phyloP scores from a whole-genome alignment of 2,797 vertebrate species.

The Poecilia wingei region DNA sequence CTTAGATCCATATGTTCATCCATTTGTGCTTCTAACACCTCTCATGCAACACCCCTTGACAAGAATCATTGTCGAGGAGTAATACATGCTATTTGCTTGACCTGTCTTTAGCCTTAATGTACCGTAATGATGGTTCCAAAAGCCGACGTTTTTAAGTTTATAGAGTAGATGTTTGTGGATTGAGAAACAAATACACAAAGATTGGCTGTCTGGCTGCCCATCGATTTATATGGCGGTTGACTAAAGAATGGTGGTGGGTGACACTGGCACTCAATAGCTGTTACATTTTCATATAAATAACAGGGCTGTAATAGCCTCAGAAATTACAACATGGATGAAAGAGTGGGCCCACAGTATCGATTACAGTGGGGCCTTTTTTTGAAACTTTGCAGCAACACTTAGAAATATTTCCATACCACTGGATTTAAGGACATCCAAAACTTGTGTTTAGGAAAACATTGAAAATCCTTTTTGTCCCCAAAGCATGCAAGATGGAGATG shows the following conservation, averaged over 20 bases:
- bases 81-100: constrained; percentile 6
- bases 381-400: constrained; percentile 10
- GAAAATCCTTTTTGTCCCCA: background rate
- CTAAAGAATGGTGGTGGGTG: constrained; percentile 45
- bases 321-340: constrained; percentile 54
- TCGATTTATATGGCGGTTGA: constrained; percentile 70
- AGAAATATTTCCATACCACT: constrained; percentile 1
- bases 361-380: constrained; percentile 21
- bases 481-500: background rate
- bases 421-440: constrained; percentile 4
- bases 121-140: constrained; percentile 36
- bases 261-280: constrained; percentile 61
- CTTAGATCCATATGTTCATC: background rate
- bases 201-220: constrained; percentile 60
- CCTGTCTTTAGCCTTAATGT: constrained; percentile 4
- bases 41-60: background rate
- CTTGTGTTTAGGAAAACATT: background rate
- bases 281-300: constrained; percentile 80
- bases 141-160: constrained; percentile 60
- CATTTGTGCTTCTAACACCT: background rate
- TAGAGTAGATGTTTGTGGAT: constrained; percentile 73
- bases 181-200: constrained; percentile 65
- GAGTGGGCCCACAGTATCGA: constrained; percentile 42
- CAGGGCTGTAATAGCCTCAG: constrained; percentile 65
- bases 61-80: background rate